Evolutionary conservation across 1,140 invertebrate genomes (phyloP), one percentile per base, ranked within the genome.

Genomic region (Rhagoletis pomonella): DNA sequence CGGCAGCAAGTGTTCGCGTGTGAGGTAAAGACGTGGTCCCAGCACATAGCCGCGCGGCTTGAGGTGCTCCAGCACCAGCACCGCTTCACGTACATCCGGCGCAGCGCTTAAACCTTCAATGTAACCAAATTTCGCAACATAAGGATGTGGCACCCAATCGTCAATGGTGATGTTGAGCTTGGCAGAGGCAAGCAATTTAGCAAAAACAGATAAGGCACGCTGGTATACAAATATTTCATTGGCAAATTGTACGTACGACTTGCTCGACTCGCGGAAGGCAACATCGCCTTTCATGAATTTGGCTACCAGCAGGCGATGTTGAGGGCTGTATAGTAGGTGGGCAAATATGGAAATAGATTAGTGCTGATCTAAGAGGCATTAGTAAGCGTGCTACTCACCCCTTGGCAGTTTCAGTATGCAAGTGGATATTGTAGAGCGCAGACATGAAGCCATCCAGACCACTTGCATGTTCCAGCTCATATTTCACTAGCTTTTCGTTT

Each of bases 401-500:
- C 86, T 50, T 87, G n/a, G 58, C 88, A 12, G 87, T 85, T 5
- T 88, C 47, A 19, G 89, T 88, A 12, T 90, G 89, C 44, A 93
- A 67, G 55, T 91, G 59, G 3, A 92, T 88, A 4, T 89, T 92
- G 88, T 92, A 93, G 7, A 93, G 81, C 0, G 91, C 90, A 4
- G 92, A 92, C 92, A 93, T 93, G 69, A 93, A 93, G 1, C 92
- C 92, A 85, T 92, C 91, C 10, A 93, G 86, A 0, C 91, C 90
- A 9, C 84, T 89, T 64, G 91, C 90, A 86, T 88, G 88, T 39
- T 91, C 88, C 1, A 91, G 84, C 29, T 89, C 81, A 86, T 90
- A 90, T 1, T 86, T 86, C 10, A 88, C 39, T n/a, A 92, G 60
- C 0, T 87, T 62, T 1, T 89, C 89, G 62, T 88, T 88, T 6